Evolutionary conservation across 2,888 invertebrate genomes (phyloP), one percentile per base, ranked within the genome.

Genomic region (Macrosoma leucophasiata): DNA sequence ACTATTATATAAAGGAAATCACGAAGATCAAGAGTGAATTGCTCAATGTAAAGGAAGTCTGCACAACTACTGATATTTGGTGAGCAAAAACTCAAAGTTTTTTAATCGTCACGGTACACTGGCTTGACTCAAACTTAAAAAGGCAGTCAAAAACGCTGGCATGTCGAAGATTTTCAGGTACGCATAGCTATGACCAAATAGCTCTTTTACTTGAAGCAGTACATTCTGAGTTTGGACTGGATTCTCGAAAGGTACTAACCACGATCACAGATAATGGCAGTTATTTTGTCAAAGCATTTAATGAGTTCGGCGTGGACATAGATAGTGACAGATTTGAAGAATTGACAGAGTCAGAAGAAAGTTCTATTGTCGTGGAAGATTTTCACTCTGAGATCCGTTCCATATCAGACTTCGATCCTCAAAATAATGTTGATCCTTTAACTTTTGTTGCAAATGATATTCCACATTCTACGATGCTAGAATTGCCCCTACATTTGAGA

Each of bases 401-500:
- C 3, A 10, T 23, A n/a, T n/a, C n/a, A n/a, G n/a, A n/a, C n/a
- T n/a, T n/a, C n/a, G n/a, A n/a, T n/a, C n/a, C n/a, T n/a, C 12
- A 23, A 10, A 12, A 6, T 7, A 23, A 23, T 11, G 19, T 26
- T 19, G 32, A 26, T 13, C 25, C 25, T 25, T 10, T 25, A 9
- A 10, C 13, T 25, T 25, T 15, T 15, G 15, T 9, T 15, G 20
- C 7, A 20, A 15, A 15, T 14, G 9, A 3, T 25, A 14, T 14
- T 25, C 25, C 23, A 32, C 35, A 23, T 12, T 20, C 17, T 13
- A 22, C 12, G 6, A 28, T 18, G 13, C 24, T 29, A 36, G 35
- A 46, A 29, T 28, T 45, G 22, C 44, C 44, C 3, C 29, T 14
- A 22, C 44, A 48, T 31, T 36, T 41, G 23, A 38, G 39, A 37